Evolutionary conservation across 92 coral and sea anemone genomes (phyloP), one percentile per base, ranked within the genome.

Genomic region (Galaxea fascicularis): DNA sequence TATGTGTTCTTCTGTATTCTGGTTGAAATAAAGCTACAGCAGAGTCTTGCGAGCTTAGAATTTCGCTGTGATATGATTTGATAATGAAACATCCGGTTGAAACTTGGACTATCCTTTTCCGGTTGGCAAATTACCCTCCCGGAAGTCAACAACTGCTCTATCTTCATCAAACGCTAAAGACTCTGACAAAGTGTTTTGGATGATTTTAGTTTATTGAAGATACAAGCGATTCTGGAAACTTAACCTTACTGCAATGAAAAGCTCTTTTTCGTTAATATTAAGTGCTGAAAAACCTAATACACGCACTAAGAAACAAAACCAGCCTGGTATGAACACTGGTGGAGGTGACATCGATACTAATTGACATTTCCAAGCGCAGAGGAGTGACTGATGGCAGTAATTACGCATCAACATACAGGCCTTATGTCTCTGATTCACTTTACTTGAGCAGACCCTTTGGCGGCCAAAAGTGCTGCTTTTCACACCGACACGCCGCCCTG

Each of bases 361-460:
- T 75, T 75, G 67, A 56, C 79, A 56, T 31, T 75, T 75, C 52
- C 44, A 75, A 75, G 65, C 20, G 66, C 49, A 56, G 51, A 28
- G 21, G 67, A 69, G 28, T 60, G 82, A 77, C 44, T 77, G 68
- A 60, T 77, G 20, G 71, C 82, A 13, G 59, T 63, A 62, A 77
- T 77, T 77, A 68, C 66, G 56, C 66, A 77, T 41, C 71, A 77
- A 77, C 62, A 26, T 26, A 44, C 82, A 77, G 82, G 82, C 26
- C 3, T 60, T 62, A 17, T 39, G 81, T 58, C 70, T 76, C 54
- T 68, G 28, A 29, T 57, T 27, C 21, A 26, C 39, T 56, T 71
- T 30, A 30, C 17, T 39, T 54, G 49, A 25, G 79, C 71, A 77
- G 82, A 13, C 57, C 45, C 24, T 59, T 68, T 77, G 82, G 62